These are phyloP conservation scores for Bathynomus jamesi DNA, from an alignment of 1,140 invertebrate species.

Conservation along the genomic window DNA sequence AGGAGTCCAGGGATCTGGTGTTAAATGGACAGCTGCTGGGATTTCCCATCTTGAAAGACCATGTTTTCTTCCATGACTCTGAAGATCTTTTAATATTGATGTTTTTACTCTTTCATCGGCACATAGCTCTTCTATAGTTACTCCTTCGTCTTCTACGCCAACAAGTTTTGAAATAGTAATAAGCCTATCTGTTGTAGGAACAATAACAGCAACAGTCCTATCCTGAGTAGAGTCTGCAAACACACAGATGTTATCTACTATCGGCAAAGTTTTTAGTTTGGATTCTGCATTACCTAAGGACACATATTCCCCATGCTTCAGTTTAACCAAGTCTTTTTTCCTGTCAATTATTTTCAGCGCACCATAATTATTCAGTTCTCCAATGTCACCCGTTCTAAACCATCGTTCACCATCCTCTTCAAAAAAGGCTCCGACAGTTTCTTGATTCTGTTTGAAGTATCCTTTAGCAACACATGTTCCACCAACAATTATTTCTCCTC, in stretches of 20 bases:
- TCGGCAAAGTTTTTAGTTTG: conserved; percentile 80
- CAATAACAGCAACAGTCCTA: conserved; percentile 82
- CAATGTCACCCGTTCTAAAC: conserved; percentile 96
- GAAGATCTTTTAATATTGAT: conserved; percentile 66
- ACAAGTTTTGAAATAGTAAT: conserved; percentile 22
- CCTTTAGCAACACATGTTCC: conserved; percentile 84
- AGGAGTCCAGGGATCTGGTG: conserved; percentile 47
- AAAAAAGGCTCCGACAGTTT: conserved; percentile 85
- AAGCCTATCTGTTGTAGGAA: conserved; percentile 47
- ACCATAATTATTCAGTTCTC: conserved; percentile 75
- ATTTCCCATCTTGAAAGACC: conserved; percentile 46
- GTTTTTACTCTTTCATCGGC: conserved; percentile 59
- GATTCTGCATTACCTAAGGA: conserved; percentile 83
- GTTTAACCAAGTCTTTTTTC: conserved; percentile 95
- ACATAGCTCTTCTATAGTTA: conserved; percentile 66
- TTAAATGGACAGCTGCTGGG: conserved; percentile 45
- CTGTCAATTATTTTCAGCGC: conserved; percentile 56
- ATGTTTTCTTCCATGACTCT: conserved; percentile 74
- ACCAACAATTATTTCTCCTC: conserved; percentile 83
- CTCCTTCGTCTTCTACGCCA: conserved; percentile 43
- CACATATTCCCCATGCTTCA: conserved; percentile 95
- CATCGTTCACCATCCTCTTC: conserved; percentile 69
- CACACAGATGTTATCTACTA: conserved; percentile 93
- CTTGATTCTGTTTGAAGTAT: conserved; percentile 85
- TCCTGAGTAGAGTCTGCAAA: conserved; percentile 78